Conservation (phyloP, 2,888 invertebrate species). For the Nycteola revayana region DNA sequence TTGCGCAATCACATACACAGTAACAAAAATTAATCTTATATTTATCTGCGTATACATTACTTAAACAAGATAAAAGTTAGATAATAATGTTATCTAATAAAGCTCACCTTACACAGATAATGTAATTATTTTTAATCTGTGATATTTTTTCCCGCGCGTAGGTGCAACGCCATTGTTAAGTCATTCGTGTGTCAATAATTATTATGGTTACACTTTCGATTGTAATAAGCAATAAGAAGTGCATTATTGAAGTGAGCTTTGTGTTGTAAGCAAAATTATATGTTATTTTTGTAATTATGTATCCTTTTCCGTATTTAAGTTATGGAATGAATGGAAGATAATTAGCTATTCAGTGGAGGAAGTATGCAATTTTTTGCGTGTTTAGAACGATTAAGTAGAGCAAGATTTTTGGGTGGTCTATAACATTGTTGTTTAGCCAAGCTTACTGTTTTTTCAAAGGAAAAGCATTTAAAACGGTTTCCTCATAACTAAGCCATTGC, state of each 20-base stretch:
- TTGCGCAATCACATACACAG: conserved; percentile 27
- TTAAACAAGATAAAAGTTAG: conserved; percentile 27
- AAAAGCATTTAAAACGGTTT: too few species aligned
- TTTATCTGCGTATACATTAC: conserved; percentile 26
- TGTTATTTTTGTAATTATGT: too few species aligned
- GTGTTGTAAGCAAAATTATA: conserved; percentile 3
- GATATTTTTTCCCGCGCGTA: conserved; percentile 31
- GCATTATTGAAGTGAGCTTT: conserved; percentile 14
- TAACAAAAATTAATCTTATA: conserved; percentile 29
- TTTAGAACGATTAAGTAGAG: too few species aligned
- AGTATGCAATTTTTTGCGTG: too few species aligned
- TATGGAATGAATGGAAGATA: too few species aligned
- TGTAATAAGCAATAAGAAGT: conserved; percentile 14
- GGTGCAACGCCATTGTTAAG: conserved; percentile 30
- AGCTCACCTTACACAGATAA: conserved; percentile 27
- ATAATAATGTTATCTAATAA: conserved; percentile 25
- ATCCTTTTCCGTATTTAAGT: too few species aligned
- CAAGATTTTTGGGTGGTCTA: too few species aligned
- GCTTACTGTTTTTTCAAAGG: too few species aligned
- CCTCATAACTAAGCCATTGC: too few species aligned
- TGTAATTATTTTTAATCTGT: conserved; percentile 33
- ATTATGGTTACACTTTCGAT: conserved; percentile 27
- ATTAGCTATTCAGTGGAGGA: too few species aligned
- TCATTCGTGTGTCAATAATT: conserved; percentile 34
- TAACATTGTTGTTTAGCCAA: too few species aligned